These are phyloP conservation scores for Tetraneura akinire DNA, from an alignment of 1,140 invertebrate species.

Conservation along the genomic window DNA sequence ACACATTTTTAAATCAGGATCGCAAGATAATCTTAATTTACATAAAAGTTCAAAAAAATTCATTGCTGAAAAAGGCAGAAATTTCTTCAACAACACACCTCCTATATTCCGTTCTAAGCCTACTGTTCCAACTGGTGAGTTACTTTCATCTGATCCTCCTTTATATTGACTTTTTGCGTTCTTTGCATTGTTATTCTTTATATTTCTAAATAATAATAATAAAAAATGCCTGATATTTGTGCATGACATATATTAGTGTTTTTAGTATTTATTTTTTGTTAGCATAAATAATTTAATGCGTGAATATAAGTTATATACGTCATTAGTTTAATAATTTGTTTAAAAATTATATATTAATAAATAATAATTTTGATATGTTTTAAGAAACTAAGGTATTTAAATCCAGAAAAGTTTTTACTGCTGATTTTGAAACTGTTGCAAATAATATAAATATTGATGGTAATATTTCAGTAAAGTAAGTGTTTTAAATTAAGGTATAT, in stretches of 20 bases:
- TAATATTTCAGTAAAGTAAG: slow-evolving; percentile 11
- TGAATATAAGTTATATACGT: too few relatives aligned
- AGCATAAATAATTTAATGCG: too few relatives aligned
- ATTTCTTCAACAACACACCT: slow-evolving; percentile 49
- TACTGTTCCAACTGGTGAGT: slow-evolving; percentile 43
- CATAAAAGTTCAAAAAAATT: slow-evolving; percentile 47
- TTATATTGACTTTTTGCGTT: slow-evolving; percentile 25
- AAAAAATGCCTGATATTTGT: too few relatives aligned
- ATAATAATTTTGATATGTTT: not conserved
- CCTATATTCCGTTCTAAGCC: slow-evolving; percentile 48
- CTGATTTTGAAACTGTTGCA: slow-evolving; percentile 5
- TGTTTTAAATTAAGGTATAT: not conserved
- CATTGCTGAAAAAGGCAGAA: slow-evolving; percentile 47
- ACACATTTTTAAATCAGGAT: slow-evolving; percentile 45
- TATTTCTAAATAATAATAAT: too few relatives aligned
- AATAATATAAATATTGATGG: slow-evolving; percentile 6
- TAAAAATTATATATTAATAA: not conserved
- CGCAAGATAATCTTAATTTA: slow-evolving; percentile 46
- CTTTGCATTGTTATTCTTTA: too few relatives aligned
- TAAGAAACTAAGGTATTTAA: slow-evolving; percentile 40
- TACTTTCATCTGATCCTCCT: slow-evolving; percentile 5
- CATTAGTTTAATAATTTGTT: too few relatives aligned
- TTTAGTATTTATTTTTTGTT: too few relatives aligned
- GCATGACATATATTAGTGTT: too few relatives aligned
- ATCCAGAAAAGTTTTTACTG: slow-evolving; percentile 13